These are phyloP conservation scores for Drosophila obscura DNA, from an alignment of 1,140 invertebrate genomes.

Conservation along the genomic window DNA sequence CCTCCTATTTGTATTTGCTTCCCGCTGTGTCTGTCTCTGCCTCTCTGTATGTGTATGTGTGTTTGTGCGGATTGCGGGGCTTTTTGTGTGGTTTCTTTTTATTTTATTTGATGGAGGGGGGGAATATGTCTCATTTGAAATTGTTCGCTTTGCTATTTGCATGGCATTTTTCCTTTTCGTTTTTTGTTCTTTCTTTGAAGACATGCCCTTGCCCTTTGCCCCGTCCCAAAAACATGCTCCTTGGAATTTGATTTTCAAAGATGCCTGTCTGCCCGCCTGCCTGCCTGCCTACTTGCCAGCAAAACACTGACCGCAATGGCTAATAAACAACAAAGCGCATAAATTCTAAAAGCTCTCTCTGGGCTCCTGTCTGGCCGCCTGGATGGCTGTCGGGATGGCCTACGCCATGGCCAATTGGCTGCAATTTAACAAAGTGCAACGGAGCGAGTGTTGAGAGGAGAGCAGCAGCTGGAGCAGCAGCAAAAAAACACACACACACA, in stretches of 20 bases:
- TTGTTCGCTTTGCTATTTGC: slow-evolving; percentile 69
- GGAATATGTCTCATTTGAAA: slow-evolving; percentile 79
- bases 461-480: slow-evolving; percentile 29
- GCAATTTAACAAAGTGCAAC: slow-evolving; percentile 82
- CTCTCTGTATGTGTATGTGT: too few species aligned
- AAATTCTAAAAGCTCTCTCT: slow-evolving; percentile 50
- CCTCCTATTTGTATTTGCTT: slow-evolving; percentile 68
- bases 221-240: slow-evolving; percentile 27
- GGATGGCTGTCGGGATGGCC: slow-evolving; percentile 8
- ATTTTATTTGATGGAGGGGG: too few species aligned
- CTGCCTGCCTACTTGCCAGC: background rate
- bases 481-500: slow-evolving; percentile 4
- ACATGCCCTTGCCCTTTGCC: too few species aligned
- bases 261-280: slow-evolving; percentile 28
- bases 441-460: slow-evolving; percentile 53
- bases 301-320: slow-evolving; percentile 74
- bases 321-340: slow-evolving; percentile 78
- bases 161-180: slow-evolving; percentile 43
- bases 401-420: slow-evolving; percentile 78
- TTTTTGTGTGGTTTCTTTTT: slow-evolving; percentile 64
- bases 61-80: slow-evolving; percentile 22
- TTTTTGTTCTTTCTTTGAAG: background rate
- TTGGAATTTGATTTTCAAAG: slow-evolving; percentile 71
- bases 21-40: slow-evolving; percentile 29
- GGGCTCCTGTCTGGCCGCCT: slow-evolving; percentile 16